phyloP scores from a whole-genome alignment of 1,140 invertebrate species.

The Anoplophora glabripennis region DNA sequence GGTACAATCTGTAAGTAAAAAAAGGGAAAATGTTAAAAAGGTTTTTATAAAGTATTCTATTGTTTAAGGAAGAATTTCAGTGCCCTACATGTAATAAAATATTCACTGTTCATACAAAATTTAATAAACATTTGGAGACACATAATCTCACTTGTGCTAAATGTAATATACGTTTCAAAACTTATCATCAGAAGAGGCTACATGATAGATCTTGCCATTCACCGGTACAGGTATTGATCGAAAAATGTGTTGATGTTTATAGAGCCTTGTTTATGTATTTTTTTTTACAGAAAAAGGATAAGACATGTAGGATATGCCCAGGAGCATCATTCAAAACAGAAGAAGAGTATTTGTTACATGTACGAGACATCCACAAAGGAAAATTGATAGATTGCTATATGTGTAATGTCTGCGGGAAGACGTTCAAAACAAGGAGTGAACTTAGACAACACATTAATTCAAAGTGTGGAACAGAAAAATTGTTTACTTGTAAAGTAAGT shows the following conservation, averaged over 20 bases:
- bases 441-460: conserved; percentile 44
- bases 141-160: conserved; percentile 3
- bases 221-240: not conserved
- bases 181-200: not conserved
- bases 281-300: conserved; percentile 3
- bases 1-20: no score
- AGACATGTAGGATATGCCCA: conserved; percentile 10
- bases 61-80: not conserved
- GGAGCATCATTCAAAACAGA: conserved; percentile 18
- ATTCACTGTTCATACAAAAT: not conserved
- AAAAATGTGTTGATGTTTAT: not conserved
- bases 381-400: conserved; percentile 25
- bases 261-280: not conserved
- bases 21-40: no score
- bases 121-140: conserved; percentile 4
- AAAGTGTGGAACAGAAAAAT: conserved; percentile 45
- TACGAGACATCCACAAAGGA: conserved; percentile 35
- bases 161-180: conserved; percentile 2
- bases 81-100: conserved; percentile 4
- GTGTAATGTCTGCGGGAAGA: conserved; percentile 47
- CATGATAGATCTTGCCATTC: conserved; percentile 1
- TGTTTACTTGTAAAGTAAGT: conserved; percentile 37
- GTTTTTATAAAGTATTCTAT: no score
- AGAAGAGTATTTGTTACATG: conserved; percentile 36
- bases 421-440: conserved; percentile 44